Evolutionary conservation across 2,797 vertebrate species (phyloP).

Genomic region (Rallus crepitans): DNA sequence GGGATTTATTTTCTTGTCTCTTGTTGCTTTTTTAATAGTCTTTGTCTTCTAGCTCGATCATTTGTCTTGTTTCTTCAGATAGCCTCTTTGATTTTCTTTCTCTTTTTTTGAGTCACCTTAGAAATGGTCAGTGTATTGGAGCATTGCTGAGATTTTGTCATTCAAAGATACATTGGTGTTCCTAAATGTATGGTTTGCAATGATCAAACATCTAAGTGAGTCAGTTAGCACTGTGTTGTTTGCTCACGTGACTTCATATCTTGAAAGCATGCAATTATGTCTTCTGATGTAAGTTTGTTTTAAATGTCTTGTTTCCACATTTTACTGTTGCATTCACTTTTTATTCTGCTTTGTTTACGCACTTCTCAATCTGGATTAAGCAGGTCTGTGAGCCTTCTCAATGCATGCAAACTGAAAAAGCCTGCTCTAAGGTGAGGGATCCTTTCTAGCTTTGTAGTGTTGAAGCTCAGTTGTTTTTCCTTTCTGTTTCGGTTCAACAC

Average conservation of each 20-base stretch:
- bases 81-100: constrained; percentile 32
- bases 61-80: constrained; percentile 24
- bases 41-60: constrained; percentile 47
- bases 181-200: constrained; percentile 63
- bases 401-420: constrained; percentile 71
- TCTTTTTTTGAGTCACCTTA: not conserved
- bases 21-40: not conserved
- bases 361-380: constrained; percentile 69
- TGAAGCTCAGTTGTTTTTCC: not conserved
- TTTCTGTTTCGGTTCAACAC: not conserved
- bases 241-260: constrained; percentile 38
- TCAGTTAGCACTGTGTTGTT: constrained; percentile 23
- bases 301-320: constrained; percentile 59
- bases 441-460: constrained; percentile 17
- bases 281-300: constrained; percentile 47
- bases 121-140: not conserved
- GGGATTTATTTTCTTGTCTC: constrained; percentile 34
- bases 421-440: constrained; percentile 66
- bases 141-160: constrained; percentile 32
- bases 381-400: constrained; percentile 77
- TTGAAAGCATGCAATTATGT: constrained; percentile 51
- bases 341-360: constrained; percentile 70
- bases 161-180: constrained; percentile 66
- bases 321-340: constrained; percentile 50
- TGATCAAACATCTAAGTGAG: constrained; percentile 36